These are phyloP conservation scores for Apomyelois bistriatella DNA, from an alignment of 2,888 invertebrate genomes.

Conservation along the genomic window DNA sequence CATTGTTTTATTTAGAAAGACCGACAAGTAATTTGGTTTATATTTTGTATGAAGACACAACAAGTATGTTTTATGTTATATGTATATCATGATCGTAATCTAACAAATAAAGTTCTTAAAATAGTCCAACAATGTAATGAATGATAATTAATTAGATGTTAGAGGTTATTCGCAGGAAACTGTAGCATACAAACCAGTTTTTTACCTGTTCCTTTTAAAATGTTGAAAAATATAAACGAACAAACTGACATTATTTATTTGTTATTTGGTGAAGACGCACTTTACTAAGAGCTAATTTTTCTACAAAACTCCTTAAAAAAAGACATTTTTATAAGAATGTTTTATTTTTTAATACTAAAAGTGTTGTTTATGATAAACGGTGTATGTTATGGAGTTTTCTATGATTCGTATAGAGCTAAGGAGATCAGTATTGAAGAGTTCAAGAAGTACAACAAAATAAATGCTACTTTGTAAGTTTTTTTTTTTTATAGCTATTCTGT, in stretches of 20 bases:
- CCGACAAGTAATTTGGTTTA: no score
- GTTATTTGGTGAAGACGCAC: neutral
- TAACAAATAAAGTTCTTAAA: no score
- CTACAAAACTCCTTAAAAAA: no score
- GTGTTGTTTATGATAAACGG: neutral
- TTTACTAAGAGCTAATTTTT: neutral
- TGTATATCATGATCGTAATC: no score
- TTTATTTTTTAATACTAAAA: neutral
- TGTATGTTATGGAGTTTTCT: neutral
- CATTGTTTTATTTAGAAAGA: no score
- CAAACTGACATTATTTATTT: neutral
- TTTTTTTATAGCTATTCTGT: neutral
- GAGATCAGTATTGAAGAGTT: neutral
- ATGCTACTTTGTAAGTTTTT: slow-evolving; percentile 6
- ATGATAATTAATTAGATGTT: neutral
- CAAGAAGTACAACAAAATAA: slow-evolving; percentile 1
- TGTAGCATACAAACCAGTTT: neutral
- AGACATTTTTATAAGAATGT: no score
- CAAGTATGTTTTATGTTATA: no score
- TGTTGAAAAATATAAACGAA: neutral
- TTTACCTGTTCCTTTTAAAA: neutral
- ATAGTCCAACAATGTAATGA: neutral
- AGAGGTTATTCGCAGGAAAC: slow-evolving; percentile 2
- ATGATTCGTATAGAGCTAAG: slow-evolving; percentile 5
- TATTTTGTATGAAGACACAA: no score